Evolutionary conservation across 1,140 invertebrate species (phyloP).

Genomic region (Calosoma granatense): DNA sequence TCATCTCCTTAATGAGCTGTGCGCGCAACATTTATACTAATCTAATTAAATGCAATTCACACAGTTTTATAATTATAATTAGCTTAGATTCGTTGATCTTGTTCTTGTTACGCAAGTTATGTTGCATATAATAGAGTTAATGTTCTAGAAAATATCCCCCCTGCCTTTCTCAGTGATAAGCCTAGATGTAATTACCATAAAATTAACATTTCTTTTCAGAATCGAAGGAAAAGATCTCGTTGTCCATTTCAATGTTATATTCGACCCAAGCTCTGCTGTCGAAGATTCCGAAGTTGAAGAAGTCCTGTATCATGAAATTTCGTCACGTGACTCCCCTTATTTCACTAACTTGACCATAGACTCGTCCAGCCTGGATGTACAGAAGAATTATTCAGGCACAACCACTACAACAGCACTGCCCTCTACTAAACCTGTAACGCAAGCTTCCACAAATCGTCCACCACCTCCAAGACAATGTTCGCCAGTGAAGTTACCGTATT

Average conservation of each 20-base stretch:
- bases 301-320: conserved; percentile 45
- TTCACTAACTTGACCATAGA: conserved; percentile 55
- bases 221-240: conserved; percentile 52
- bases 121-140: neutral
- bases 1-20: no score
- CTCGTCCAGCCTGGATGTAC: conserved; percentile 52
- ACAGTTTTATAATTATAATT: neutral
- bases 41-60: no score
- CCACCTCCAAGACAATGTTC: conserved; percentile 54
- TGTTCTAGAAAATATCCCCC: conserved; percentile 1
- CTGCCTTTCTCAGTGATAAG: neutral
- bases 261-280: conserved; percentile 47
- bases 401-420: conserved; percentile 43
- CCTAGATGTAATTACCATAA: neutral
- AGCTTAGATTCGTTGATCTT: neutral
- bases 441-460: conserved; percentile 36
- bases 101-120: neutral
- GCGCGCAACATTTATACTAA: no score
- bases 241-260: conserved; percentile 61
- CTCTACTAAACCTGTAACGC: conserved; percentile 32
- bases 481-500: conserved; percentile 55
- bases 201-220: conserved; percentile 33
- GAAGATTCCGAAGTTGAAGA: conserved; percentile 40
- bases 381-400: conserved; percentile 44
- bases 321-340: conserved; percentile 39